Evolutionary conservation across 2,888 invertebrate species (phyloP).

Genomic region (Periphyllus acericola): DNA sequence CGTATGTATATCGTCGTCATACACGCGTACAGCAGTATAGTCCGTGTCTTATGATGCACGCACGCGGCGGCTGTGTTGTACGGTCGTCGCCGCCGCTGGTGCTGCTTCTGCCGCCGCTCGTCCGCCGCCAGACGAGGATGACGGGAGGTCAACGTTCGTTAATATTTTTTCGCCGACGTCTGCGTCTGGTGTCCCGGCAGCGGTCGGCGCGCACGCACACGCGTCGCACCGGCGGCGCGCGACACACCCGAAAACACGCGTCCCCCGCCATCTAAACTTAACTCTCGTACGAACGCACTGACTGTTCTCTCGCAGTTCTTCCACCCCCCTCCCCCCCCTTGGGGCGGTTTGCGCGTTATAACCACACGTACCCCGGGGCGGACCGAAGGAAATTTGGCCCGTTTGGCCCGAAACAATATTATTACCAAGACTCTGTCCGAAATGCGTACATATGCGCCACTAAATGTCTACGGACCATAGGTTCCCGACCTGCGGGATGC

Average conservation of each 20-base stretch:
- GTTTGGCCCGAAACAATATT: too few relatives aligned
- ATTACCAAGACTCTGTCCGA: too few relatives aligned
- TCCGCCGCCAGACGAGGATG: constrained; percentile 30
- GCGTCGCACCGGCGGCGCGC: neutral
- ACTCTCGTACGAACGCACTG: too few relatives aligned
- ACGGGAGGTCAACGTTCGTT: constrained; percentile 56
- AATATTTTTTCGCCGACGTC: constrained; percentile 60
- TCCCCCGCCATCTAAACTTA: neutral
- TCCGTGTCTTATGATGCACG: neutral
- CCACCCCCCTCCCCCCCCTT: too few relatives aligned
- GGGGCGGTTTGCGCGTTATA: too few relatives aligned
- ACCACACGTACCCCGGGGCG: too few relatives aligned
- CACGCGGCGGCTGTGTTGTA: constrained; percentile 3
- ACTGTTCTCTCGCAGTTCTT: too few relatives aligned
- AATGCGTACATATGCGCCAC: too few relatives aligned
- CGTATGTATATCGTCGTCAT: neutral
- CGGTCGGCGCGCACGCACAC: neutral
- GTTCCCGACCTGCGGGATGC: too few relatives aligned
- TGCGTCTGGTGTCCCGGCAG: constrained; percentile 46
- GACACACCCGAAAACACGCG: neutral
- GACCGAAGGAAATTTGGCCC: too few relatives aligned
- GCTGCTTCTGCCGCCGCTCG: neutral
- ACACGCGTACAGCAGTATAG: neutral
- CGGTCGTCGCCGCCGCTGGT: neutral
- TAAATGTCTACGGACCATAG: too few relatives aligned